Conservation (phyloP, 2,113 vertebrate species). For the Pollimyrus isidori region DNA sequence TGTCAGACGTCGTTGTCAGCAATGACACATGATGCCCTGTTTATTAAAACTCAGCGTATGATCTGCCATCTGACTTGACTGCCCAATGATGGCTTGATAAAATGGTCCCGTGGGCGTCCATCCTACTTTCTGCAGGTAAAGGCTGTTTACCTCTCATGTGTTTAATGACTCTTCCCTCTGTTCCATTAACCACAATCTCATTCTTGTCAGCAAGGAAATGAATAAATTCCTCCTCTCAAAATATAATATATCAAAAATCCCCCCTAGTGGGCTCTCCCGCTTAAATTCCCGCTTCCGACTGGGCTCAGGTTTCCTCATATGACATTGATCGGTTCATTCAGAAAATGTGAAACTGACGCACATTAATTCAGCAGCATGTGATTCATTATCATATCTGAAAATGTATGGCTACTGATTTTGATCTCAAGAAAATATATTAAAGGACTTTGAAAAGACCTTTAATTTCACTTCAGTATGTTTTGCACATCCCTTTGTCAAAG, state of each 20-base stretch:
- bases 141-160: background rate
- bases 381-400: constrained; percentile 8
- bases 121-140: background rate
- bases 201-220: background rate
- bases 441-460: constrained; percentile 5
- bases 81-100: background rate
- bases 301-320: background rate
- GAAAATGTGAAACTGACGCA: background rate
- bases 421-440: constrained; percentile 3
- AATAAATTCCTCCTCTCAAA: background rate
- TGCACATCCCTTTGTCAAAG: background rate
- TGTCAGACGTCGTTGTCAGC: background rate
- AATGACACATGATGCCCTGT: constrained; percentile 8
- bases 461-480: background rate
- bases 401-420: background rate
- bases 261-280: background rate
- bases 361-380: background rate
- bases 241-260: background rate
- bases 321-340: background rate
- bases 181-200: background rate
- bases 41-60: background rate
- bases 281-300: background rate
- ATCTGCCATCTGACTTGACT: background rate
- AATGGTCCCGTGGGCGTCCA: background rate
- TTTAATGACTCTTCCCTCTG: background rate